Base-by-base conservation (phyloP, 2,113 vertebrate species). In the Lota lota region DNA sequence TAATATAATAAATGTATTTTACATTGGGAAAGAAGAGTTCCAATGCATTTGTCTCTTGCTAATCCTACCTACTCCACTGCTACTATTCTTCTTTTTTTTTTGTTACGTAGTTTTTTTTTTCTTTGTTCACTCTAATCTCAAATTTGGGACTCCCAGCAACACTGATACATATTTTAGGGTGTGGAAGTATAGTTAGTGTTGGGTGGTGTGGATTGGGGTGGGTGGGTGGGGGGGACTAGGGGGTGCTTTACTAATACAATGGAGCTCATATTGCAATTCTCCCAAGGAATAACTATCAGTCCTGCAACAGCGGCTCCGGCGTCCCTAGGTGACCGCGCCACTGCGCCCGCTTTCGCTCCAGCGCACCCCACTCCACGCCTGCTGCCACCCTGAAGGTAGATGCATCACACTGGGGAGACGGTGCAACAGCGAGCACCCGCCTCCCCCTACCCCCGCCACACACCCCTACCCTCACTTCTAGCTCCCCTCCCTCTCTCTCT, bases 351-450 rank as follows among this genome's bases (percentile, higher is more conserved):
- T 87, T 75, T 90, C 88, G 91, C 91, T 92, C 89, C 89, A 88
- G 70, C 86, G 89, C 91, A 90, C 89, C 90, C 90, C 85, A 88
- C 91, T 91, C 90, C 88, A 89, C 87, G 87, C 88, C 91, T 88
- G 91, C 91, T 92, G 91, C 91, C 91, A 91, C 90, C 91, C 91
- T 93, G 91, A 93, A 92, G 91, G 91, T 90, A 91, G 88, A 90
- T 92, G 89, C 85, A 89, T 89, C 89, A 90, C 89, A 82, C 88
- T 85, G 85, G 89, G 86, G 88, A 90, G 82, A 87, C 79, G 82
- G 79, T 61, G 76, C 87, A 88, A 87, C 87, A 88, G 82, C 87
- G 83, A 65, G 83, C 88, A 83, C 86, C 73, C 58, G 67, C 66
- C 59, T 85, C 69, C 83, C 56, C 76, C 67, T 64, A 74, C 59